Conservation (phyloP, 1,140 invertebrate species). For the Telenomus remus region DNA sequence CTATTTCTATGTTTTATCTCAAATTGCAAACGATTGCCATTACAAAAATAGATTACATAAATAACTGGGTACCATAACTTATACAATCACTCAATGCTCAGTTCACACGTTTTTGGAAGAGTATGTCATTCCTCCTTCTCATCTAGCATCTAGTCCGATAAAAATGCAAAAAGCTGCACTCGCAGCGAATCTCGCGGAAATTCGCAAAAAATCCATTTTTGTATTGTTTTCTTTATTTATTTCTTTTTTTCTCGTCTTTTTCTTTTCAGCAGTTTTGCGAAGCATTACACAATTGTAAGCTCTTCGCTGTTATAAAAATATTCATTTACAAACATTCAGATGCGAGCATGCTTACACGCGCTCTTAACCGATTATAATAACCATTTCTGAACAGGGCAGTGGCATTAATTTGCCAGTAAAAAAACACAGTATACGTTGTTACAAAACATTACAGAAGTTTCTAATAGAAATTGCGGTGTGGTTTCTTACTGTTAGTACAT, state of each 20-base stretch:
- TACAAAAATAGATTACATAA: constrained; percentile 40
- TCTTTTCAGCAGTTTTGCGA: constrained; percentile 9
- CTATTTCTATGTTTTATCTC: constrained; percentile 11
- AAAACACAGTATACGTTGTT: constrained; percentile 41
- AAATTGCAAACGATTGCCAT: constrained; percentile 8
- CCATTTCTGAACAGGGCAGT: constrained; percentile 27
- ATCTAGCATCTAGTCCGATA: constrained; percentile 14
- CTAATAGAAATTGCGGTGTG: constrained; percentile 51
- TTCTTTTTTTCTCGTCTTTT: background rate
- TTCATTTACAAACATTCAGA: constrained; percentile 69
- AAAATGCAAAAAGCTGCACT: constrained; percentile 25
- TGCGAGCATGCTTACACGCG: constrained; percentile 39
- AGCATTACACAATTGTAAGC: constrained; percentile 39
- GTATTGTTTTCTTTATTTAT: constrained; percentile 29
- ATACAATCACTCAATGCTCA: constrained; percentile 29
- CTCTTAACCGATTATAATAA: constrained; percentile 36
- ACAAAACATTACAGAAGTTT: constrained; percentile 41
- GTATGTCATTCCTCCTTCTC: constrained; percentile 15
- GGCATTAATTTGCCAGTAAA: constrained; percentile 36
- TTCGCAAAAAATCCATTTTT: constrained; percentile 5
- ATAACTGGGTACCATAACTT: constrained; percentile 28
- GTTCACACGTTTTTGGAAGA: constrained; percentile 15
- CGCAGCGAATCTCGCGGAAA: constrained; percentile 20
- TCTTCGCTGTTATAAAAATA: constrained; percentile 71
- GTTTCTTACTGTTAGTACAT: too few species aligned